Base-by-base conservation (phyloP, 2,797 vertebrate species). In the Acanthiza pusilla region DNA sequence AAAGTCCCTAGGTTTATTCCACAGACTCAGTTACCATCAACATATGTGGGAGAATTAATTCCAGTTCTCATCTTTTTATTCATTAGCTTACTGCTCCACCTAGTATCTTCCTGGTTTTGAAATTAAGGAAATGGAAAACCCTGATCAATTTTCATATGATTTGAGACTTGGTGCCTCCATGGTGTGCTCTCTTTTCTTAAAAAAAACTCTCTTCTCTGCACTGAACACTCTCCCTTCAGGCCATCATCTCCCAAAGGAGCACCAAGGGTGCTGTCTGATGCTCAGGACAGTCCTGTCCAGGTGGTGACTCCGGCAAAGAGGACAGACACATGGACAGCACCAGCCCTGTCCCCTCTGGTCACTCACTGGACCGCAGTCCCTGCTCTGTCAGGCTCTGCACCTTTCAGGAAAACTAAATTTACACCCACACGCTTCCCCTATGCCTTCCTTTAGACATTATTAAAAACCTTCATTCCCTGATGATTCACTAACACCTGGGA, bases 401-500 rank as follows among this genome's bases (percentile, higher is more conserved):
- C 66, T 86, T 86, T 78, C 62, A 91, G 82, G 51, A 94, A 94
- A 94, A 73, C 40, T 76, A 14, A 89, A 90, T 90, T 92, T 87
- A 79, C 86, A 74, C 81, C 84, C 81, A 89, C 86, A 54, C 54
- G 32, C 51, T 90, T 88, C 51, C 79, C 58, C 58, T 43, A 6
- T 73, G 57, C 68, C 36, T 82, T 66, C 57, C 48, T 73, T 50
- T 57, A 89, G 58, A 78, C 23, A 8, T 85, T 89, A 94, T 95
- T 94, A 75, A 70, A 84, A 94, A 76, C 48, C 94, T 79, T 48
- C 45, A 10, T 90, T 92, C 87, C 87, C 94, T 73, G 89, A 90
- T 95, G 96, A 97, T 88, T 96, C 92, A 95, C 70, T 48, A 70
- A 27, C 88, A 92, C 88, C 95, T 94, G 92, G 91, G 92, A 96